phyloP scores from a whole-genome alignment of 2,113 vertebrate species.

The Python bivittatus region DNA sequence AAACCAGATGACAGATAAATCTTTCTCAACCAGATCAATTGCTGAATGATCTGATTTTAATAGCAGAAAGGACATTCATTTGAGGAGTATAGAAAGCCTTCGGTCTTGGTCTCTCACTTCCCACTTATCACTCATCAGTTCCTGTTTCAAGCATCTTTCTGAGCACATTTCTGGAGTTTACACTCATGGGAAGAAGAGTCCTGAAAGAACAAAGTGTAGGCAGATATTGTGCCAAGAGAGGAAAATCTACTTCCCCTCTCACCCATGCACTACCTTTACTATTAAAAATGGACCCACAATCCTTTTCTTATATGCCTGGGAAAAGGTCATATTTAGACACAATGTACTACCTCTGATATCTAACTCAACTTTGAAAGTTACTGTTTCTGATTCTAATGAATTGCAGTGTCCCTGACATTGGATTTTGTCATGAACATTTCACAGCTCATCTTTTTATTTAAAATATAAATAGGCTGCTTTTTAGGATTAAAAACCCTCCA shows the following conservation, averaged over 20 bases:
- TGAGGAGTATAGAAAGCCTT: background rate
- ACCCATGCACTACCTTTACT: background rate
- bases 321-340: background rate
- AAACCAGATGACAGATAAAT: background rate
- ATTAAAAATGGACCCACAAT: background rate
- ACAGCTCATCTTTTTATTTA: background rate
- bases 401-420: background rate
- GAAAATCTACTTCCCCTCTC: background rate
- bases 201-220: background rate
- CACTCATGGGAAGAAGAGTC: background rate
- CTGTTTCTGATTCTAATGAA: background rate
- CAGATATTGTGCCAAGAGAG: background rate
- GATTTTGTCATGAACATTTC: background rate
- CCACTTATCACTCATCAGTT: background rate
- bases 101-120: background rate
- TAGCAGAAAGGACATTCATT: background rate
- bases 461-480: background rate
- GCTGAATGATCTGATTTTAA: background rate
- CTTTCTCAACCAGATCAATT: background rate
- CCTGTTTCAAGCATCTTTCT: background rate
- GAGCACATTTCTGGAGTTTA: background rate
- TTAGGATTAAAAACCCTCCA: background rate
- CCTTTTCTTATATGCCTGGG: background rate
- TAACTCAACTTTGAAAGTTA: background rate
- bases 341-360: background rate